Evolutionary conservation across 2,888 invertebrate genomes (phyloP), one percentile per base, ranked within the genome.

Genomic region (Corythucha ciliata): DNA sequence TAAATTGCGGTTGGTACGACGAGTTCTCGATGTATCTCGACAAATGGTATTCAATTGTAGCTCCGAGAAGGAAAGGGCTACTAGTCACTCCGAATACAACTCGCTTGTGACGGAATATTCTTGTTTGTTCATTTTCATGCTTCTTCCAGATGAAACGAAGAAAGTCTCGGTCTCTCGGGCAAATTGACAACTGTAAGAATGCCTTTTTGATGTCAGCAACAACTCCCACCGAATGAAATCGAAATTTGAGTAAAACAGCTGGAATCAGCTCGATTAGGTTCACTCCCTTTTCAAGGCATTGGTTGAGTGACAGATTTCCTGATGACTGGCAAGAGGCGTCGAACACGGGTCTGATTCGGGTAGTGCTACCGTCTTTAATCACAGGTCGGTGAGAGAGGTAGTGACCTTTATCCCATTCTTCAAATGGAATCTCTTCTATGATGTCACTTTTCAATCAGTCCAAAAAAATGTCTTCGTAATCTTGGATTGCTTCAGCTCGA

Each of bases 391-490:
- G 59, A 8, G 58, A 56, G 4, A 59, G 37, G 20, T 37, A 48
- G 29, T 39, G 48, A n/a, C 47, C 47, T 10, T 34, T 10, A 36
- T 47, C 36, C 36, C 36, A 39, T 47, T 61, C 55, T 7, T 52
- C 33, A 0, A 49, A 33, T 0, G 58, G 52, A 1, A 63, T 62
- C 16, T 40, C 37, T 27, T 63, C 62, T 6, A 66, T 63, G 1
- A 66, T 57, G 1, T 60, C 60, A 42, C 42, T 57, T 5, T 46
- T 21, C 4, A 58, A n/a, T 65, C 63, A 65, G 26, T 60, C 60
- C 4, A 57, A 8, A 16, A 65, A 61, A n/a, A 65, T 54, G 16
- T 51, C 18, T 33, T 62, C 50, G 52, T 64, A 65, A 1, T 36
- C 47, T 10, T 60, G 48, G 16, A 57, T 58, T 7, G 61, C 41